phyloP scores from a whole-genome alignment of 2,113 vertebrate species.

The Tragelaphus buxtoni region DNA sequence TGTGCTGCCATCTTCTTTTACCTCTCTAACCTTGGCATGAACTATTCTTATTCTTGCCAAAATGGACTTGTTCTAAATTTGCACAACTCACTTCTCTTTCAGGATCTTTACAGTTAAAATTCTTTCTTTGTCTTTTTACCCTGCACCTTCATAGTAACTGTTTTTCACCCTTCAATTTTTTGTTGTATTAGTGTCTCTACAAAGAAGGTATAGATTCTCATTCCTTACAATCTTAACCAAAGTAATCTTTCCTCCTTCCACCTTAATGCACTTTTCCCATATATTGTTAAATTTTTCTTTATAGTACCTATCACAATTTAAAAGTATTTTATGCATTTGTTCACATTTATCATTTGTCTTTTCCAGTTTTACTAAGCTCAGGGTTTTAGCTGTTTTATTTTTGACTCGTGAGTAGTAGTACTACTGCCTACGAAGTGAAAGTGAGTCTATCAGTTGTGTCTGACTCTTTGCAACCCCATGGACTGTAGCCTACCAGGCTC shows the following conservation, averaged over 20 bases:
- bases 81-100: not conserved
- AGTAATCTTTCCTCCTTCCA: not conserved
- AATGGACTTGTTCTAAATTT: not conserved
- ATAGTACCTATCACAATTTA: not conserved
- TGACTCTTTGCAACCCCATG: not conserved
- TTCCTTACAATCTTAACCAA: not conserved
- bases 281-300: not conserved
- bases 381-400: not conserved
- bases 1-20: not conserved
- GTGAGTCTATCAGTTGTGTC: not conserved
- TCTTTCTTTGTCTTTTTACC: not conserved
- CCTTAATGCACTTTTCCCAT: not conserved
- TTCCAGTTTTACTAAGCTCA: not conserved
- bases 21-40: not conserved
- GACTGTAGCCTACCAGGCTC: not conserved
- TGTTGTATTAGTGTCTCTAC: not conserved
- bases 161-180: not conserved
- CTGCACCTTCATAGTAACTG: not conserved
- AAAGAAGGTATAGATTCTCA: not conserved
- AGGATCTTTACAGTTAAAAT: not conserved
- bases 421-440: not conserved
- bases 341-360: not conserved
- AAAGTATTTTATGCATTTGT: not conserved
- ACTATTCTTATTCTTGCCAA: not conserved
- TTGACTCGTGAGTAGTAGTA: not conserved